Evolutionary conservation across 2,113 vertebrate genomes (phyloP).

Genomic region (Pterocles gutturalis): DNA sequence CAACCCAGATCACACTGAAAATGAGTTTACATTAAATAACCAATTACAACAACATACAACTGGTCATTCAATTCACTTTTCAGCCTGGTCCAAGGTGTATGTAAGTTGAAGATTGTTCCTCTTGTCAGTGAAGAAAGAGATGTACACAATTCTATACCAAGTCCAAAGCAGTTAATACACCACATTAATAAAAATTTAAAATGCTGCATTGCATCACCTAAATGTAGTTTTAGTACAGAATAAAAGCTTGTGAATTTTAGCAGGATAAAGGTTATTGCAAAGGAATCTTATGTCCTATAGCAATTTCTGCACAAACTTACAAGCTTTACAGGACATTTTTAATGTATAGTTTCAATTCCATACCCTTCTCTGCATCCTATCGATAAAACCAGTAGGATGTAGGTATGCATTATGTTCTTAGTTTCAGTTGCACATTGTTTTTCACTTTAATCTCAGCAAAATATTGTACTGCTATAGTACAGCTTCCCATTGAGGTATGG

Average conservation of each 20-base stretch:
- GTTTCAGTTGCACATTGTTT: not conserved
- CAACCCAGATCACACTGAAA: slow-evolving; percentile 54
- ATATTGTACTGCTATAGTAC: not conserved
- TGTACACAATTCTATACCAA: not conserved
- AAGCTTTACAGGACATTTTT: not conserved
- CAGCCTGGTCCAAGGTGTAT: slow-evolving; percentile 55
- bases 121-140: slow-evolving; percentile 22
- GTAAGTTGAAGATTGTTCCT: slow-evolving; percentile 28
- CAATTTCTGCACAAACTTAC: not conserved
- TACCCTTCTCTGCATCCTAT: not conserved
- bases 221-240: slow-evolving; percentile 27
- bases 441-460: not conserved
- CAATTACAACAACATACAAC: slow-evolving; percentile 71
- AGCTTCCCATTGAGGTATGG: not conserved
- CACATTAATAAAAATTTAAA: not conserved
- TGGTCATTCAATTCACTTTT: slow-evolving; percentile 45
- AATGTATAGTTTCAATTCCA: not conserved
- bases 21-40: slow-evolving; percentile 70
- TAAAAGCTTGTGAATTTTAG: slow-evolving; percentile 10
- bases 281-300: not conserved
- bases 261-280: not conserved
- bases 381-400: not conserved
- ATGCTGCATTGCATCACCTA: not conserved
- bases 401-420: not conserved
- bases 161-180: slow-evolving; percentile 27